Evolutionary conservation across 2,113 vertebrate genomes (phyloP).

Genomic region (Mastomys natalensis): DNA sequence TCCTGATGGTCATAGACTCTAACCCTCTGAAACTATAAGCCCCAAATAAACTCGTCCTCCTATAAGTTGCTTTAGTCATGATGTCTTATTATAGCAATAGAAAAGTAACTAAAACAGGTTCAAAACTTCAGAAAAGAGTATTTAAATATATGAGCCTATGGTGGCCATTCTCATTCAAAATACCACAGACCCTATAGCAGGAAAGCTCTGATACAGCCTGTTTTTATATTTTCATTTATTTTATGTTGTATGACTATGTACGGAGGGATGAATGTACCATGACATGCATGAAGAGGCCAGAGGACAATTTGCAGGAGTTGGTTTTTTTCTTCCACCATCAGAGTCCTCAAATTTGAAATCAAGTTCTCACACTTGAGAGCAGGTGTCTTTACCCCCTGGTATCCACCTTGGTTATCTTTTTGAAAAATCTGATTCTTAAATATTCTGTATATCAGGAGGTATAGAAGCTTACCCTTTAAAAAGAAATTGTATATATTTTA

Average conservation of each 20-base stretch:
- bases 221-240: background rate
- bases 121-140: background rate
- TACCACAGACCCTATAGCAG: background rate
- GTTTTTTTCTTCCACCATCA: too few species aligned
- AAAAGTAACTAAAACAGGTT: background rate
- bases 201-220: background rate
- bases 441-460: background rate
- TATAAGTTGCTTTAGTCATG: background rate
- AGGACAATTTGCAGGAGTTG: background rate
- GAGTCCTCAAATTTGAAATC: background rate
- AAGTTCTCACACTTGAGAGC: background rate
- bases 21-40: background rate
- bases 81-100: background rate
- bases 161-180: background rate
- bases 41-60: too few species aligned
- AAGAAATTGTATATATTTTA: conserved; percentile 45
- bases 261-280: too few species aligned
- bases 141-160: background rate
- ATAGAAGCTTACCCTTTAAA: conserved; percentile 87
- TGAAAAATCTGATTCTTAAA: background rate
- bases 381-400: too few species aligned
- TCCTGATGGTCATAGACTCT: background rate
- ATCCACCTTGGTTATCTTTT: background rate
- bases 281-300: background rate
- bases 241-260: background rate